These are phyloP conservation scores for Bradynema listronoti DNA, from an alignment of 1,140 invertebrate species.

Conservation along the genomic window DNA sequence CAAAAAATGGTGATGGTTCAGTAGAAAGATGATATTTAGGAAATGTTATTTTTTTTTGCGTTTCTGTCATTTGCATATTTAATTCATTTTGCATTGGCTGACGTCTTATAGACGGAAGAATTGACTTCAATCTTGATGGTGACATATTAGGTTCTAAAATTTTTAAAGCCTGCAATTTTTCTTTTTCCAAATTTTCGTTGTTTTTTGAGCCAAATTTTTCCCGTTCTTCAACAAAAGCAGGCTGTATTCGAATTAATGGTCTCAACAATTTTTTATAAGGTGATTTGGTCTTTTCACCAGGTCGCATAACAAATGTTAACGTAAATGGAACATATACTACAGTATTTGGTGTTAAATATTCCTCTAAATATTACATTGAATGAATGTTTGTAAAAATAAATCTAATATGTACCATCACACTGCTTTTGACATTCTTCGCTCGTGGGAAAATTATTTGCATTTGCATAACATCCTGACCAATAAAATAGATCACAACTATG, in stretches of 20 bases:
- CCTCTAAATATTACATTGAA: neutral
- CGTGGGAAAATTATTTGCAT: conserved; percentile 58
- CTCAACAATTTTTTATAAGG: neutral
- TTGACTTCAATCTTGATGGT: conserved; percentile 9
- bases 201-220: neutral
- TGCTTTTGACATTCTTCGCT: conserved; percentile 42
- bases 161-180: neutral
- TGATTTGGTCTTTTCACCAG: conserved; percentile 7
- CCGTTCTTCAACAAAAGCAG: neutral
- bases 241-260: neutral
- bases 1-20: too few relatives aligned
- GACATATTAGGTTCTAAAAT: neutral
- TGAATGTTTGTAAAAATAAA: neutral
- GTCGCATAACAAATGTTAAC: conserved; percentile 28
- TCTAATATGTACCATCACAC: conserved; percentile 62
- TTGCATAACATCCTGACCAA: conserved; percentile 56
- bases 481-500: conserved; percentile 53
- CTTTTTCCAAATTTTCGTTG: neutral
- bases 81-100: too few relatives aligned
- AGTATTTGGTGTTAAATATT: conserved; percentile 21
- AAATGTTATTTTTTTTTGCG: too few relatives aligned
- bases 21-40: too few relatives aligned
- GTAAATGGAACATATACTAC: conserved; percentile 32
- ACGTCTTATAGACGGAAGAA: conserved; percentile 22
- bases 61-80: too few relatives aligned